Evolutionary conservation across 1,140 invertebrate genomes (phyloP), one percentile per base, ranked within the genome.

Genomic region (Protaetia brevitarsis): DNA sequence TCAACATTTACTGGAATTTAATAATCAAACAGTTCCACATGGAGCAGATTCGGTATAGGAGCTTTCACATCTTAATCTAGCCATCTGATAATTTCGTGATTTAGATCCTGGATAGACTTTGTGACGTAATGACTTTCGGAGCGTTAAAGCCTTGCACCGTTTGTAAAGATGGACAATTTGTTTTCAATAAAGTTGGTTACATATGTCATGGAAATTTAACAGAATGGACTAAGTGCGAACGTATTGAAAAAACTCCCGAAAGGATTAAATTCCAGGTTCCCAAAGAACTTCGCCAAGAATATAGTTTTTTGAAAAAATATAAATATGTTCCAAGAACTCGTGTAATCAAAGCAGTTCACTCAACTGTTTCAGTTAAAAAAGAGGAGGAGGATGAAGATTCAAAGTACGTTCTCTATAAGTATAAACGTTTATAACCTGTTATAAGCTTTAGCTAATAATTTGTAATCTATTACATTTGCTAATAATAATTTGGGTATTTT

Each of bases 181-280:
- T 83, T 59, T 90, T 87, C 67, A 85, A 86, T 63, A 89, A 88
- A 71, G 87, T 87, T 19, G 90, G 90, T 0, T 97, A 96, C 74
- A 80, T 84, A 66, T 97, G 95, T 75, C 77, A 76, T 63, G 96
- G 96, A 37, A 82, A 90, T 77, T 71, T 96, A 29, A 90, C 88
- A 21, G 96, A 96, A 77, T 99, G 95, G 93, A 89, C 92, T 0
- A 94, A 92, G 79, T 99, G 97, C 78, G 82, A 84, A 37, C 87
- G 89, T 70, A 74, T 87, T 6, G 87, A 87, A 0, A 85, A 86
- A 71, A 83, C 88, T 19, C 96, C 96, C 5, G 83, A 89, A 71
- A 80, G 93, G 62, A 84, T 76, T n/a, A 77, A 84, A 45, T 93
- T 96, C 71, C 84, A 84, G 73, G 78, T 98, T 28, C 92, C 95